Evolutionary conservation across 2,888 invertebrate species (phyloP), one percentile per base, ranked within the genome.

Genomic region (Synergus itoensis): DNA sequence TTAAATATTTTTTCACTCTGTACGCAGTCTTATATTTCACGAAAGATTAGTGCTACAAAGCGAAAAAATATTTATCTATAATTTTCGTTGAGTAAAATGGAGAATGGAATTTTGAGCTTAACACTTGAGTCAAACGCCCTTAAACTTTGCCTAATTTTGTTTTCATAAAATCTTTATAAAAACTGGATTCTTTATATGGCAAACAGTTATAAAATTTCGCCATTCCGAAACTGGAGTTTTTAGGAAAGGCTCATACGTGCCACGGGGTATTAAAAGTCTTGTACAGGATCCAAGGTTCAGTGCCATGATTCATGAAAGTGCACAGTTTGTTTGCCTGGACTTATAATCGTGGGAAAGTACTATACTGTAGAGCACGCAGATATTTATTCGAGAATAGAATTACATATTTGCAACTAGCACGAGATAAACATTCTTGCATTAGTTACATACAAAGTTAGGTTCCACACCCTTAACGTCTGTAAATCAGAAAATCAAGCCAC

Each of bases 261-360:
- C 28, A 48, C 28, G 1, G 69, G 21, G 28, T 8, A 69, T 60
- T 60, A 60, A 62, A 28, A 53, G 73, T 28, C 48, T 40, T 48
- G 16, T 53, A 28, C 28, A 73, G 16, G 43, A 48, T 16, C 14
- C 48, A 18, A 57, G 40, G 76, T 18, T 18, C 40, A 76, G 63
- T 60, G 76, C 73, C 73, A 80, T 80, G 81, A 83, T 80, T 83
- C 82, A 79, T 77, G 77, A 80, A 57, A 28, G 48, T 75, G 77
- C 57, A 41, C 36, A 53, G 69, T 64, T 77, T 69, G 60, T 63
- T 67, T 67, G 60, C 57, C 76, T 57, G 77, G 62, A 79, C 62
- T 78, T 63, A 77, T 60, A 81, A 77, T 83, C 85, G 86, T 85
- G 85, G 84, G 86, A 86, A 86, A 82, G 84, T 86, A 85, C 81